Percentiles rank a stretch among this genome's conserved stretches.
These are phyloP conservation scores for Eilema sororculum DNA, from an alignment of 2,888 invertebrate species.

Conservation along the genomic window DNA sequence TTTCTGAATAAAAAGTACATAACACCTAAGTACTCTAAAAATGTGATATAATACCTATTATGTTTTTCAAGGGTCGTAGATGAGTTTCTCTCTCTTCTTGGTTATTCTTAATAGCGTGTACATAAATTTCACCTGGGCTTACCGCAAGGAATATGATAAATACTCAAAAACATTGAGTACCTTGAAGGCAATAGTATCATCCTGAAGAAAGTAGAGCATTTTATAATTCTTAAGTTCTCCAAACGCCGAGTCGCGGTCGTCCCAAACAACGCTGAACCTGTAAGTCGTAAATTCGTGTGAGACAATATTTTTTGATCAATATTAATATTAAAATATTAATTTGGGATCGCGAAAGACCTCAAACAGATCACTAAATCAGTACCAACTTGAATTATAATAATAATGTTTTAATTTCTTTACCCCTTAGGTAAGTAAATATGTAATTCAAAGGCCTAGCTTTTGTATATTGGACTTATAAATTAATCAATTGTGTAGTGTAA, in stretches of 20 bases:
- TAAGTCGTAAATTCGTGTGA: neutral
- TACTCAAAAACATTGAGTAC: conserved; percentile 50
- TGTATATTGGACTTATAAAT: no score
- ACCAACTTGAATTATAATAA: no score
- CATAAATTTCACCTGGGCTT: no score
- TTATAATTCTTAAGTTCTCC: conserved; percentile 89
- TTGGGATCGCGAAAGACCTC: no score
- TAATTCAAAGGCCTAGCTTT: no score
- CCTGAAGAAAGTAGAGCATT: conserved; percentile 92
- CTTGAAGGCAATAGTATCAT: conserved; percentile 93
- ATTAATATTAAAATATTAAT: no score
- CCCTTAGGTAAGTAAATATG: no score
- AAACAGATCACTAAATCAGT: no score
- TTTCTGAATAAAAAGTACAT: neutral
- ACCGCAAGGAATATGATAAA: neutral
- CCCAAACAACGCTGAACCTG: conserved; percentile 90
- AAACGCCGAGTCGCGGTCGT: conserved; percentile 87
- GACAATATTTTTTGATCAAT: neutral
- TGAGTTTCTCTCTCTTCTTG: neutral
- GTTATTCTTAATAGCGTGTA: neutral
- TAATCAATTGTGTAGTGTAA: no score
- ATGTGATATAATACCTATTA: no score
- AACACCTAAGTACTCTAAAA: no score
- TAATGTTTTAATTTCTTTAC: no score
- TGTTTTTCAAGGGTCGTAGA: neutral